phyloP scores from a whole-genome alignment of 2,888 invertebrate genomes.

The Aleiodes testaceus region DNA sequence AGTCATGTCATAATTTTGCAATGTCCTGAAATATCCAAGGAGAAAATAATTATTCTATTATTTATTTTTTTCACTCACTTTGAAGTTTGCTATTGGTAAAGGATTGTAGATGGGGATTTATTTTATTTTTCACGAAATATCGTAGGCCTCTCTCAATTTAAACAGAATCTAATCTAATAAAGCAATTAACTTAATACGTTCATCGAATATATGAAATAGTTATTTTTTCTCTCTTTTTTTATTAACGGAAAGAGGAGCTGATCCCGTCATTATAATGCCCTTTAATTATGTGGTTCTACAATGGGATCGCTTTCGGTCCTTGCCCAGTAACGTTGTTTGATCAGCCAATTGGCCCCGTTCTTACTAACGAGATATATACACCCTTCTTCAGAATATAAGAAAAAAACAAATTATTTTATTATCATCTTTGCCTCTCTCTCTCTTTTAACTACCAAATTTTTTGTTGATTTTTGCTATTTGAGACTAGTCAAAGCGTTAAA shows the following conservation, averaged over 20 bases:
- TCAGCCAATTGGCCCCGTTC: constrained; percentile 50
- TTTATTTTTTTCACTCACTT: too few species aligned
- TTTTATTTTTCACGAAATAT: constrained; percentile 31
- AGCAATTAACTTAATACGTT: constrained; percentile 68
- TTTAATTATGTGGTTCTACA: constrained; percentile 67
- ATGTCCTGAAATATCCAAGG: background rate
- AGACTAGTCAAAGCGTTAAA: background rate
- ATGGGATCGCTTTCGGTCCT: constrained; percentile 47
- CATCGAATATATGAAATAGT: constrained; percentile 49
- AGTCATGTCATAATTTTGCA: constrained; percentile 60
- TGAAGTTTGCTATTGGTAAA: constrained; percentile 35
- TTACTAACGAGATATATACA: constrained; percentile 14
- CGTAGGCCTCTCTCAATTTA: constrained; percentile 47
- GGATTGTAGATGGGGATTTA: constrained; percentile 10
- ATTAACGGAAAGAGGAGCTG: constrained; percentile 37
- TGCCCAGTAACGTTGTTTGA: constrained; percentile 50
- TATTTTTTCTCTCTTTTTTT: background rate
- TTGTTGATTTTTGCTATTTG: constrained; percentile 4
- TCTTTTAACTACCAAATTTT: background rate
- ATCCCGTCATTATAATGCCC: constrained; percentile 67
- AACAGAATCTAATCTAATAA: constrained; percentile 65
- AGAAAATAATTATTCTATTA: background rate
- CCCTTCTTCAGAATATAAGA: background rate
- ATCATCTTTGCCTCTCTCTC: background rate
- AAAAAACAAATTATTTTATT: background rate